Evolutionary conservation across 2,888 invertebrate species (phyloP), one percentile per base, ranked within the genome.

Genomic region (Periphyllus acericola): DNA sequence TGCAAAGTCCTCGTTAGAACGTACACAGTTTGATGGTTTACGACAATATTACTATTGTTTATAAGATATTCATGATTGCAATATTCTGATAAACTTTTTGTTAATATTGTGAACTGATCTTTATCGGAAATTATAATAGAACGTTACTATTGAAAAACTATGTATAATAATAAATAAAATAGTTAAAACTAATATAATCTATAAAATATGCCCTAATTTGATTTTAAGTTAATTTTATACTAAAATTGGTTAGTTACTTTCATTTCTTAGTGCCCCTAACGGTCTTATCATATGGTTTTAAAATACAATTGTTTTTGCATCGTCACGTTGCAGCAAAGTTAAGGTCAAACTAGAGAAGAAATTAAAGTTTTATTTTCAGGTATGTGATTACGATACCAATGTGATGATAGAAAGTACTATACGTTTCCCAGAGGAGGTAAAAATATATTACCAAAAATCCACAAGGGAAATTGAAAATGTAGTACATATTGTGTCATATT

Each of bases 381-480:
- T 60, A 40, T 75, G 60, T 83, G 60, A 75, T 83, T 60, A 74
- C 29, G 29, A 60, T 75, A 75, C 40, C 36, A 60, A 75, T 60
- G 14, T 21, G 14, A 21, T 40, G 40, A 74, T n/a, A 3, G 60
- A 29, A 60, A 66, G 19, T 11, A 29, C 74, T 34, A 55, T 40
- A 34, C 25, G 66, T 66, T 40, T 66, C 66, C 76, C 76, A 14
- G 17, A 32, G 66, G 76, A 32, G 25, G 19, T 52, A 46, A 76
- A 84, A 76, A 68, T 17, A n/a, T 68, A 84, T 68, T 76, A 32
- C 46, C 32, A 25, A 32, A 46, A 84, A 66, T 84, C 25, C 84
- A 34, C 66, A 5, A 68, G 76, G 84, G 76, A 84, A 84, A 84
- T 84, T 76, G 84, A 66, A 68, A 84, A 76, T 25, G 76, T n/a